A percentile compares a stretch with the other conserved stretches of the same genome.
phyloP scores from a whole-genome alignment of 2,888 invertebrate genomes.

The Fabriciana adippe region DNA sequence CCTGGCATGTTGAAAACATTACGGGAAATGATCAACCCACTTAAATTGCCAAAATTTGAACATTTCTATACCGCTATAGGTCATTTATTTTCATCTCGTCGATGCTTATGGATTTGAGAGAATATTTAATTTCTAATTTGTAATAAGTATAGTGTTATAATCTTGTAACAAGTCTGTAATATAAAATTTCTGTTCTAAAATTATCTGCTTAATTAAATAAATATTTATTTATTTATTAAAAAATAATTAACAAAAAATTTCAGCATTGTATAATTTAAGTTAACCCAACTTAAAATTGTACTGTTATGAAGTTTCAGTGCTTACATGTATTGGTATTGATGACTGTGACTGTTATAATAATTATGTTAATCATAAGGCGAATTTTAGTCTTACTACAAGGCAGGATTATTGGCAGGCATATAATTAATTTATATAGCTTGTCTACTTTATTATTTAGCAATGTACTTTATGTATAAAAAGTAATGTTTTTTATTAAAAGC shows the following conservation, averaged over 20 bases:
- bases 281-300: too few species aligned
- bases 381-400: not conserved
- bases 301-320: too few species aligned
- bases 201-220: not conserved
- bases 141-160: too few species aligned
- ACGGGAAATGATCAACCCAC: slow-evolving; percentile 25
- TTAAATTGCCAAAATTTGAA: slow-evolving; percentile 20
- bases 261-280: too few species aligned
- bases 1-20: slow-evolving; percentile 30
- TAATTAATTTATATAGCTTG: not conserved
- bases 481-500: too few species aligned
- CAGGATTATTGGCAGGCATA: not conserved
- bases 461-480: not conserved
- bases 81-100: slow-evolving; percentile 3
- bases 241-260: too few species aligned
- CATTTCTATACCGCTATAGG: slow-evolving; percentile 7
- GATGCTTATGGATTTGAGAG: not conserved
- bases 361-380: not conserved
- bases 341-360: too few species aligned
- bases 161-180: too few species aligned
- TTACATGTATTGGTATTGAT: too few species aligned
- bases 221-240: not conserved
- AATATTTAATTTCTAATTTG: too few species aligned
- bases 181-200: too few species aligned
- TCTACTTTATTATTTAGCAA: not conserved